Base-by-base conservation (phyloP, 2,797 vertebrate species). In the Notamacropus eugenii region DNA sequence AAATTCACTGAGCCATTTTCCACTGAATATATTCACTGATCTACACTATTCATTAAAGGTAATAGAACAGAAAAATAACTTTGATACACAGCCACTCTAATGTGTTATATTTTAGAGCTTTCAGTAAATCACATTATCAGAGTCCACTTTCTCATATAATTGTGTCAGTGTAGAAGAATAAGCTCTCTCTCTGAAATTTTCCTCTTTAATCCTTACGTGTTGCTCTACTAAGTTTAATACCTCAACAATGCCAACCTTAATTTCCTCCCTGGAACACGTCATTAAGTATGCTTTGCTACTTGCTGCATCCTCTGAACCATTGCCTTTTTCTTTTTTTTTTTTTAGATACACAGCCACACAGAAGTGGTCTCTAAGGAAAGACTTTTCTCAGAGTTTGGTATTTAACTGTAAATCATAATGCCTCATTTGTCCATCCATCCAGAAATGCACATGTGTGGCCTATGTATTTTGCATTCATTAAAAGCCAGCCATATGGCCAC, bases 51-150 rank as follows among this genome's bases (percentile, higher is more conserved):
- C 98, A 98, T 98, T 98, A 98, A 98, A 98, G 98, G 97, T 98
- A 98, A 98, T 98, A 98, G 98, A 98, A 98, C 96, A 98, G 98
- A 98, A 98, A 98, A 98, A 98, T 98, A 98, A 98, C 98, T 98
- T 97, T 96, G 97, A 97, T 97, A 95, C 92, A 93, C 90, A 95
- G 96, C 94, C 97, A 97, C 97, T 98, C 97, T 97, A 95, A 97
- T 97, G 97, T 95, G 97, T 98, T 98, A 97, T 97, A 97, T 98
- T 98, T 97, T 97, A 96, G 98, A 97, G 98, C 96, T 97, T 96
- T 97, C 97, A 98, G 98, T 98, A 98, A 98, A 98, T 98, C 98
- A 98, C 93, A 92, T 96, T 98, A 98, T 98, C 98, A 98, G 98
- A 96, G 98, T 96, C 98, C 98, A 97, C 97, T 98, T 98, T 98